A percentile compares a stretch with the other conserved stretches of the same genome.
Conservation (phyloP, 1,140 invertebrate genomes). For the Diorhabda carinulata region DNA sequence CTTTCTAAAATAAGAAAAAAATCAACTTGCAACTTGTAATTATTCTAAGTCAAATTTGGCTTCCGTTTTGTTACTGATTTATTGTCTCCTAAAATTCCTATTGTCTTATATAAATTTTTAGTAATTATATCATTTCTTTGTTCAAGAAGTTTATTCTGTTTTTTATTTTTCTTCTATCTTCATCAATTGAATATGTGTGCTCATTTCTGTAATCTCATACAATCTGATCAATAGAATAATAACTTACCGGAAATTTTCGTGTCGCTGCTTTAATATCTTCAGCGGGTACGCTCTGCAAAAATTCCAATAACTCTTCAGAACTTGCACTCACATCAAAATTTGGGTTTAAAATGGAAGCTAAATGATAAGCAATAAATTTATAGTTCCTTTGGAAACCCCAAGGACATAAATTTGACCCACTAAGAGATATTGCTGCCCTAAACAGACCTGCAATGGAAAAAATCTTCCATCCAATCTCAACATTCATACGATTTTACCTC, state of each 20-base stretch:
- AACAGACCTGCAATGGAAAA: conserved; percentile 25
- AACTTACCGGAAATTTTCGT: background rate
- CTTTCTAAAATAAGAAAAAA: conserved; percentile 12
- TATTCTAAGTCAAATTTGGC: no score
- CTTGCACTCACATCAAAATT: conserved; percentile 17
- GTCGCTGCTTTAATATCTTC: conserved; percentile 6
- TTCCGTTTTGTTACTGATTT: no score
- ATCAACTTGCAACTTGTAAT: no score
- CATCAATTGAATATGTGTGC: no score
- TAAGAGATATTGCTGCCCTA: conserved; percentile 23
- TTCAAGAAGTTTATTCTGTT: no score
- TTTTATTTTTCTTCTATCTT: no score
- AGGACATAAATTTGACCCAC: conserved; percentile 22
- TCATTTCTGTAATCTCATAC: no score
- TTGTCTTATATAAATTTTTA: no score
- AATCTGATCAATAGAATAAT: no score
- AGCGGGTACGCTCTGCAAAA: conserved; percentile 21
- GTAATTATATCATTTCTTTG: no score
- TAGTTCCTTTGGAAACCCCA: conserved; percentile 30
- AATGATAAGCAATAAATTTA: conserved; percentile 18
- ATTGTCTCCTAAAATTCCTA: no score
- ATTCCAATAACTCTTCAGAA: conserved; percentile 12
- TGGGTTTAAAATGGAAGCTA: conserved; percentile 20
- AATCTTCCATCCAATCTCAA: background rate
- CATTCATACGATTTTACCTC: background rate